Base-by-base conservation (phyloP, 2,888 invertebrate species). In the Leucophenga montana region DNA sequence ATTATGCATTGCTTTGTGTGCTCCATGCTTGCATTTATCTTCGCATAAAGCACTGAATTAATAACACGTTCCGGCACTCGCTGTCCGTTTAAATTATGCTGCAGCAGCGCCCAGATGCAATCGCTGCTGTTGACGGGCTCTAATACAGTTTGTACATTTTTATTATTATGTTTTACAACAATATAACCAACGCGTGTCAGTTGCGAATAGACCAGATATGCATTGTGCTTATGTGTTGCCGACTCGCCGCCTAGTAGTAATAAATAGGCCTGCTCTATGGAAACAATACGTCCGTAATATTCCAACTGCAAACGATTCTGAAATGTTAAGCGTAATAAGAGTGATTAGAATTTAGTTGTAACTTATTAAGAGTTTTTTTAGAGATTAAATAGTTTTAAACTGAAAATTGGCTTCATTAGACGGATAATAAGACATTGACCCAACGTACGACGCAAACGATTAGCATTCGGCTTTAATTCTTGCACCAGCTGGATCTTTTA, bases 231-330 rank as follows among this genome's bases (percentile, higher is more conserved):
- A 0, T 73, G 67, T 18, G 78, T 83, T 6, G 78, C 64, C 9
- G 74, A 67, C 67, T 86, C 85, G 0, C 86, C 85, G 0, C 86
- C 88, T 0, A 88, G 77, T 3, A 88, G 70, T 11, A 88, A 66
- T 0, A 81, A 54, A 66, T 88, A 88, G 0, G 85, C 86, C 67
- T 88, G 88, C 59, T 88, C 88, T 2, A 88, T 71, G 0, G 88
- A 88, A 0, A 87, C 75, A 1, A 79, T 71, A 33, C 77, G 75
- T 1, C 78, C 78, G 70, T 78, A 72, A 66, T 83, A 86, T 69
- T 83, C 84, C 18, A 87, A 73, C 64, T 86, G 88, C 2, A 88
- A 77, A 1, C 87, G 88, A 48, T 87, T 86, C 88, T 88, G 65
- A 2, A 73, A 50, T 13, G 11, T 3, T 3, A 66, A 33, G 11